A percentile compares a stretch with the other conserved stretches of the same genome.
Conservation (phyloP, 2,888 invertebrate species). For the Leucoma salicis region DNA sequence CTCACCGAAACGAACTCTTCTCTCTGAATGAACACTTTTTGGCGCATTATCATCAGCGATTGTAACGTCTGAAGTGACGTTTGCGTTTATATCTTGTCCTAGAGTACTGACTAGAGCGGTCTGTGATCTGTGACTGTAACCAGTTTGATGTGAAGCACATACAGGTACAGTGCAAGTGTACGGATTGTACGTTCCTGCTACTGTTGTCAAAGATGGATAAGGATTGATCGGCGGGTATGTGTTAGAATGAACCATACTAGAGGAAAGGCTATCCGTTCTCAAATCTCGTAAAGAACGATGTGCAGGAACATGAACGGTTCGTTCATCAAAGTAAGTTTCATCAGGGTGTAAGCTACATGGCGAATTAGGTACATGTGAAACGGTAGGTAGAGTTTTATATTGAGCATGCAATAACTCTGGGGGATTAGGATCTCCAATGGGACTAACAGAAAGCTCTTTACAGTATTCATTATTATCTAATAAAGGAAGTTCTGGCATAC, state of each 20-base stretch:
- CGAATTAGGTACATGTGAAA: constrained; percentile 74
- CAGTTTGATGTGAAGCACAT: constrained; percentile 49
- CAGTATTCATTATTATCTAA: constrained; percentile 51
- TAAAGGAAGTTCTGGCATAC: constrained; percentile 47
- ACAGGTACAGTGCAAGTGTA: constrained; percentile 67
- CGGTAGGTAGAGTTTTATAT: constrained; percentile 66
- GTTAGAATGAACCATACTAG: constrained; percentile 67
- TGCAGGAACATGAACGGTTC: constrained; percentile 41
- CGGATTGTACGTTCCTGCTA: constrained; percentile 74
- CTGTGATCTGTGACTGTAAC: constrained; percentile 46
- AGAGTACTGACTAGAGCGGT: constrained; percentile 52
- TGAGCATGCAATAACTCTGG: constrained; percentile 74
- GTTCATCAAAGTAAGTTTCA: constrained; percentile 52
- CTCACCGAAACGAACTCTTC: constrained; percentile 77
- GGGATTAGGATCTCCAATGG: constrained; percentile 57
- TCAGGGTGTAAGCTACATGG: constrained; percentile 74
- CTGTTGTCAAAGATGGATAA: constrained; percentile 73
- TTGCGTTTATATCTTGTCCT: constrained; percentile 66
- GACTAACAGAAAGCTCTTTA: constrained; percentile 62
- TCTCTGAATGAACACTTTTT: constrained; percentile 71
- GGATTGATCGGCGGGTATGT: constrained; percentile 75
- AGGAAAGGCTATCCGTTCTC: constrained; percentile 52
- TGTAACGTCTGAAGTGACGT: constrained; percentile 54
- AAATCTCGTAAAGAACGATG: constrained; percentile 63
- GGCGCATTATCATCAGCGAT: constrained; percentile 50